Base-by-base conservation (phyloP, 1,140 invertebrate genomes). In the Cryptotermes secundus region DNA sequence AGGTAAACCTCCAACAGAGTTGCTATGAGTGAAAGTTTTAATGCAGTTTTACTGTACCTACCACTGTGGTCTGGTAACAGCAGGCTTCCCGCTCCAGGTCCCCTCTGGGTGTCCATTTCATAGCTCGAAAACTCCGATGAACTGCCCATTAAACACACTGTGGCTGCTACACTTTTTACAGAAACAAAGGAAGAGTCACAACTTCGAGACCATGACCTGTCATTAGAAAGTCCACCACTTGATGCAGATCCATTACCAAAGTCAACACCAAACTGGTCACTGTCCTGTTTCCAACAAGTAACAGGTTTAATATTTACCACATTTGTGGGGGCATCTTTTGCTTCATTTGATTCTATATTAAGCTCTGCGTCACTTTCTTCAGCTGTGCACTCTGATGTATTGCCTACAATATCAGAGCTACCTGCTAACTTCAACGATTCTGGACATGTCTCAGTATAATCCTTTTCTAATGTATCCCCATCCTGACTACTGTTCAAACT, bases 131-230 rank as follows among this genome's bases (percentile, higher is more conserved):
- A 72, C 59, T 26, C 59, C 31, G 59, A 72, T 53, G 35, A 42
- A 82, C 81, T 42, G 19, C 81, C 81, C 31, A 82, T 42, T 49
- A 82, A 82, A 3, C 81, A 42, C 31, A 82, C 42, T 45, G n/a
- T 45, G n/a, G 81, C 45, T 42, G 45, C 81, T 38, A 42, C 36
- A 34, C 26, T 42, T 82, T 45, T 31, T 22, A 45, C 38, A 31
- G 42, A 19, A 72, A 72, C 59, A 31, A 72, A n/a, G 31, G 59
- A 72, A 72, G 59, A 72, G 16, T 31, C 59, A 72, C 59, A 31
- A 72, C n/a, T 72, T 72, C 45, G 45, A 72, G 59, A 72, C 59
- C 59, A 72, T 26, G 6, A 72, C n/a, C 31, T 72, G 14, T 72
- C 59, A 49, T 49, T 49, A 49, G 45, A 3, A 14, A 49, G 45